Percentiles rank a stretch among this genome's conserved stretches.
phyloP scores from a whole-genome alignment of 2,797 vertebrate genomes.

The Hydrocynus forskahlii region DNA sequence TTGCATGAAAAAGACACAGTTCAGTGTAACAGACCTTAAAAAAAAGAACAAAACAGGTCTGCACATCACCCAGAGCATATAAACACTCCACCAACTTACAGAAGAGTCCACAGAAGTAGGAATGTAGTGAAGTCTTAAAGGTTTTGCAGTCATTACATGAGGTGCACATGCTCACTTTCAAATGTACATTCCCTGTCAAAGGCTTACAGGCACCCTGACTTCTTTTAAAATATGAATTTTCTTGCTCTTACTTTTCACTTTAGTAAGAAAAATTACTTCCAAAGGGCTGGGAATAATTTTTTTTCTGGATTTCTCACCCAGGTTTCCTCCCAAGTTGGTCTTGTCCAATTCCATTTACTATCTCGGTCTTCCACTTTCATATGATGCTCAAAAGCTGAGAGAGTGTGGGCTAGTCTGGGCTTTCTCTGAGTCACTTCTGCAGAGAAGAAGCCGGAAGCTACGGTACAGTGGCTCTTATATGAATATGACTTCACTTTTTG shows the following conservation, averaged over 20 bases:
- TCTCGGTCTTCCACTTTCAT: too few species aligned
- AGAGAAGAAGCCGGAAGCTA: background rate
- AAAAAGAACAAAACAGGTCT: background rate
- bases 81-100: background rate
- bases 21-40: background rate
- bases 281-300: too few species aligned
- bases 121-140: background rate
- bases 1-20: background rate
- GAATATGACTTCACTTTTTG: background rate
- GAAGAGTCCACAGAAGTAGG: background rate
- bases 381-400: too few species aligned
- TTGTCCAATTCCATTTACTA: too few species aligned
- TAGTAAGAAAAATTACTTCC: too few species aligned
- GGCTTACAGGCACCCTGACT: background rate
- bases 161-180: background rate
- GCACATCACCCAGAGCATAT: background rate
- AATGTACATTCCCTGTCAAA: background rate
- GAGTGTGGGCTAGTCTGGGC: too few species aligned
- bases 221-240: too few species aligned
- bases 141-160: background rate
- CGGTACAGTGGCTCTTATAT: background rate
- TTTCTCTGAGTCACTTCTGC: too few species aligned
- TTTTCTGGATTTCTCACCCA: too few species aligned
- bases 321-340: too few species aligned
- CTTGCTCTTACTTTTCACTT: too few species aligned